Evolutionary conservation across 2,888 invertebrate species (phyloP), one percentile per base, ranked within the genome.

Genomic region (Autographa gamma): DNA sequence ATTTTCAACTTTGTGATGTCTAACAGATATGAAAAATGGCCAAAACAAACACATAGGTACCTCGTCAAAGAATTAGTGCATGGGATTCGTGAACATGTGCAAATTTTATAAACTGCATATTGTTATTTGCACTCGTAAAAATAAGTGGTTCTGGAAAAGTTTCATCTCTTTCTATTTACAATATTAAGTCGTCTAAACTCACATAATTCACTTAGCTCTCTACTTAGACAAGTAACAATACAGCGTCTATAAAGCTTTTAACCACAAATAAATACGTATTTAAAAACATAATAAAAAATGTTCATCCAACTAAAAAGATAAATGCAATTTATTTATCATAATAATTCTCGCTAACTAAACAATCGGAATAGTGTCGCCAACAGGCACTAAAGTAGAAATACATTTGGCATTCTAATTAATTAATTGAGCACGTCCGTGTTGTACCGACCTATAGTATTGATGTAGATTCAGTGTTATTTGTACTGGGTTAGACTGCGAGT

Each of bases 401-500:
- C 18, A 63, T 64, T 65, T 41, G 56, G 34, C 34, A 52, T 16
- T 60, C 34, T 71, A 74, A 82, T 82, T 85, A 85, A 80, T 81
- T 81, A 79, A 78, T 73, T 74, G 69, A 66, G 62, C 60, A 54
- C 74, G 64, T 71, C 65, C 66, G 41, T 71, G 48, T 54, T 67
- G 25, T 75, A 41, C 69, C 66, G 73, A 38, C 68, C 66, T 73
- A 75, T 66, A 74, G 85, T 85, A 89, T 90, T 82, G 86, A 86
- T 85, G 86, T 79, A 82, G 85, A 82, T 83, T 77, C 82, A 83
- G 86, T 85, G 88, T 90, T 91, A 91, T 92, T 93, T 92, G 90
- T 87, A 86, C 86, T 84, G 88, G 87, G 85, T 83, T 81, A 85
- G 88, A 89, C 92, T 90, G 89, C 83, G 85, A 91, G 92, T 93